phyloP scores from a whole-genome alignment of 1,140 invertebrate genomes.

The Heliconius hermathena region DNA sequence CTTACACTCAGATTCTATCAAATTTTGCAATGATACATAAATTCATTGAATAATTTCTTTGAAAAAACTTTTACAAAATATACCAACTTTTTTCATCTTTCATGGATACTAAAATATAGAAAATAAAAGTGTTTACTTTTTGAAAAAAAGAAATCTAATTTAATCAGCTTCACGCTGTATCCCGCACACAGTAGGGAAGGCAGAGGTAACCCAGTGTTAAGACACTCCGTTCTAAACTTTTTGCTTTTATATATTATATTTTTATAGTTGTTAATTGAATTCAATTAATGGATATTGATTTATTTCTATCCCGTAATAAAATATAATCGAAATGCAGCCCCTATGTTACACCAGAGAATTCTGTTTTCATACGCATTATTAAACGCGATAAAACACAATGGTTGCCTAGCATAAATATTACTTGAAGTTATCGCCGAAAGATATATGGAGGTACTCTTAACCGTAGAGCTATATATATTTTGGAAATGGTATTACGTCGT shows the following conservation, averaged over 20 bases:
- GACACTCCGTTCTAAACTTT: neutral
- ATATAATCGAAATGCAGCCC: neutral
- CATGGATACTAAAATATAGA: too few relatives aligned
- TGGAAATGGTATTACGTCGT: neutral
- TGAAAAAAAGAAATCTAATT: too few relatives aligned
- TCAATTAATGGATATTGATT: neutral
- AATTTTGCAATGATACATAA: too few relatives aligned
- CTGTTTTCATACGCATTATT: constrained; percentile 29
- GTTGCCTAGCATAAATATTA: constrained; percentile 30
- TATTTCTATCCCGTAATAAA: neutral
- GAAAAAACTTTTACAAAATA: too few relatives aligned
- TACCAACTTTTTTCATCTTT: too few relatives aligned
- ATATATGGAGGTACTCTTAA: constrained; percentile 44
- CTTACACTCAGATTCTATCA: too few relatives aligned
- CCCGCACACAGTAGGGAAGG: too few relatives aligned
- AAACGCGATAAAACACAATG: constrained; percentile 31
- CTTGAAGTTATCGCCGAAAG: constrained; percentile 39
- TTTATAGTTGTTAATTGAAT: too few relatives aligned
- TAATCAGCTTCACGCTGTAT: too few relatives aligned
- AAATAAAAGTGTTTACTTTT: too few relatives aligned
- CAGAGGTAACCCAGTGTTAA: too few relatives aligned
- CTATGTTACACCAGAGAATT: constrained; percentile 18
- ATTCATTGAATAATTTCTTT: neutral
- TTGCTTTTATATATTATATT: neutral
- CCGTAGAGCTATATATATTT: neutral